These are phyloP conservation scores for Tipula vernalis DNA, from an alignment of 2,888 invertebrate genomes.

Conservation along the genomic window DNA sequence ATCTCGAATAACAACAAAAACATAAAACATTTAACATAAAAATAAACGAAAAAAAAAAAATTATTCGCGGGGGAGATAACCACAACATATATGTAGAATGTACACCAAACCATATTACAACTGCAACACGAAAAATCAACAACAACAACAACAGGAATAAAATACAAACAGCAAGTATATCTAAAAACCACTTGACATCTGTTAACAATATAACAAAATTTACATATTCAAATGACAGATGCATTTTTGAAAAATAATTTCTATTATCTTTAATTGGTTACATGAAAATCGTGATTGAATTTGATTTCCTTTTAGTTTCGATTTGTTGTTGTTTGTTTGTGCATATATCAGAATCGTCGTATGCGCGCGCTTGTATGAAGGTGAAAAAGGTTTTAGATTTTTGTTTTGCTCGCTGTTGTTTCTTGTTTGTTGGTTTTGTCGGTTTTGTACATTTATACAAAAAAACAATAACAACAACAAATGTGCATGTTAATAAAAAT, in stretches of 20 bases:
- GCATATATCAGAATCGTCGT: neutral
- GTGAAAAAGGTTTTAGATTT: neutral
- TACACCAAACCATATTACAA: neutral
- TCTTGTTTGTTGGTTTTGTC: neutral
- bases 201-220: conserved; percentile 4
- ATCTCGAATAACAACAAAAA: neutral
- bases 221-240: conserved; percentile 4
- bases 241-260: neutral
- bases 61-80: neutral
- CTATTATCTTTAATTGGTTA: conserved; percentile 4
- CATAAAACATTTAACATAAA: neutral
- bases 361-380: neutral
- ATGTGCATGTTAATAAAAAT: too few relatives aligned
- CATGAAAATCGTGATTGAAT: conserved; percentile 4
- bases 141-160: neutral
- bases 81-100: neutral
- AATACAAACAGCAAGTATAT: neutral
- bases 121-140: neutral
- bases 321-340: neutral
- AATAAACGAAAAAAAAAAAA: neutral
- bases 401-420: neutral
- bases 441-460: neutral
- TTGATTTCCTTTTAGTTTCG: neutral
- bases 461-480: too few relatives aligned
- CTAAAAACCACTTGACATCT: neutral